Evolutionary conservation across 2,888 invertebrate genomes (phyloP), one percentile per base, ranked within the genome.

Genomic region (Nasonovia ribisnigri): DNA sequence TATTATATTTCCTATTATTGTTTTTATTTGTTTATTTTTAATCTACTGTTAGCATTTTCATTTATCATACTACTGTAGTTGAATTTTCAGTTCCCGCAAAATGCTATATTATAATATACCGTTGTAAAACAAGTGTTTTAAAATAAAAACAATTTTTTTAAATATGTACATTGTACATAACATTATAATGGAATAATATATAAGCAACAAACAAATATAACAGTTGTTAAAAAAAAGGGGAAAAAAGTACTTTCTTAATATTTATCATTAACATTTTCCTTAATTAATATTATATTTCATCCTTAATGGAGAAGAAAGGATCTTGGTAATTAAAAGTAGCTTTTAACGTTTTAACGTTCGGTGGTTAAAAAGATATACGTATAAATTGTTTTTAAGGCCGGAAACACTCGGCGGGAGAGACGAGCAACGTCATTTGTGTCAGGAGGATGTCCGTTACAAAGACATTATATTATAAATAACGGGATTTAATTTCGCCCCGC

Each of bases 281-380:
- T 93, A 93, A 93, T 93, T 93, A 93, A 90, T 93, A 90, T 93
- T 93, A 86, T 90, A 90, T 86, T 90, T 90, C 93, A 86, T 86
- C 60, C 60, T 93, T 93, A 93, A 93, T 90, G 93, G 86, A 93
- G 84, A 89, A 77, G 84, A 90, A 93, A 93, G 93, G 93, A 93
- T 93, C 90, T 90, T 29, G 93, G 93, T 93, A 90, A 93, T 93
- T 90, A 93, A 93, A 93, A 93, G 90, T 93, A 90, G 93, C 93
- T 93, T 90, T 93, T 90, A 93, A 93, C 93, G 93, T 93, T 93
- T 93, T 90, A 93, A 93, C 93, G 93, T 93, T 93, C 46, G 93
- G 90, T 48, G 90, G 93, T 93, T 93, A 86, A 86, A 93, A 86
- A 90, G n/a, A 93, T 90, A 87, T 84, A 60, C 60, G 48, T 90